Conservation (phyloP, 1,140 invertebrate genomes). For the Zaprionus nigranus region DNA sequence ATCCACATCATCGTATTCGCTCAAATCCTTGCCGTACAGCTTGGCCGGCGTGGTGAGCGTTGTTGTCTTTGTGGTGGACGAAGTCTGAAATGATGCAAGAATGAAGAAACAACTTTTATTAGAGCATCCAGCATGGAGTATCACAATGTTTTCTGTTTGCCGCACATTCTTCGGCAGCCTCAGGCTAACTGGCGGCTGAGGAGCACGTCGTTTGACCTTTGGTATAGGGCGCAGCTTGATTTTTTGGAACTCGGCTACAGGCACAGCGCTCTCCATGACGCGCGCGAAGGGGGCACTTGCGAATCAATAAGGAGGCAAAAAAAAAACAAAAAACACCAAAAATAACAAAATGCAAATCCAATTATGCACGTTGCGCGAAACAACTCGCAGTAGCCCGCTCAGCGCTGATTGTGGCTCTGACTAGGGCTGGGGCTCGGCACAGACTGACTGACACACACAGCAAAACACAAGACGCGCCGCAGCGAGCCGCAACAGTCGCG, state of each 20-base stretch:
- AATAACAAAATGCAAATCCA: conserved; percentile 69
- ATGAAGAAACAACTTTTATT: conserved; percentile 20
- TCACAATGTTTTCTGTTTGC: neutral
- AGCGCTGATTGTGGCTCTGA: conserved; percentile 45
- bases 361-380: conserved; percentile 60
- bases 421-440: conserved; percentile 61
- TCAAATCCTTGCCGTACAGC: conserved; percentile 96
- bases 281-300: conserved; percentile 15
- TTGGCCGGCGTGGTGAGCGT: conserved; percentile 95
- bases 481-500: conserved; percentile 52
- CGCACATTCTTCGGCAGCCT: conserved; percentile 65
- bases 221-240: conserved; percentile 78
- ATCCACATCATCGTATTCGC: conserved; percentile 97
- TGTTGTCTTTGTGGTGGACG: conserved; percentile 93
- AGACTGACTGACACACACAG: conserved; percentile 57
- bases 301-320: conserved; percentile 39
- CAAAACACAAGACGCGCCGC: conserved; percentile 56
- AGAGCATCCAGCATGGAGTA: conserved; percentile 20
- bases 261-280: conserved; percentile 63
- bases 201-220: conserved; percentile 74
- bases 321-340: conserved; percentile 32
- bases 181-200: conserved; percentile 64
- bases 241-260: conserved; percentile 77
- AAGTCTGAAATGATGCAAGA: conserved; percentile 88
- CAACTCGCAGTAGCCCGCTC: conserved; percentile 9